Conservation (phyloP, 2,113 vertebrate genomes). For the Xyrauchen texanus region DNA sequence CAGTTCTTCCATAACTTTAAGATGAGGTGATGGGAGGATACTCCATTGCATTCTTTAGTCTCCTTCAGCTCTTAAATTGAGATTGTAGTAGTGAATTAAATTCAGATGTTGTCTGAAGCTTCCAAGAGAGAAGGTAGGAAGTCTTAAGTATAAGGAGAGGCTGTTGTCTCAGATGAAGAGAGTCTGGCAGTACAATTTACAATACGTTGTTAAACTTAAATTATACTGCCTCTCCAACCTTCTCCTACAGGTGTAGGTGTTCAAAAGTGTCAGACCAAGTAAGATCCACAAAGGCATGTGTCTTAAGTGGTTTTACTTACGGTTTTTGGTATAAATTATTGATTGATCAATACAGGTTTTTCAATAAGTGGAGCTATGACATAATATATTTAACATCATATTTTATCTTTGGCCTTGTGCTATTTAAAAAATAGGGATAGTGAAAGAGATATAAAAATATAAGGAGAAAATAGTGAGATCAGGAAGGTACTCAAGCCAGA, state of each 20-base stretch:
- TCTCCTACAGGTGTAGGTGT: slow-evolving; percentile 14
- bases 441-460: no score
- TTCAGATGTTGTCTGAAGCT: slow-evolving; percentile 13
- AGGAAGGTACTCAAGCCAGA: no score
- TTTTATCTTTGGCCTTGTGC: no score
- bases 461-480: no score
- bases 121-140: background rate
- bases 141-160: slow-evolving; percentile 24
- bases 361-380: no score
- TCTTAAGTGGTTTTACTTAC: background rate
- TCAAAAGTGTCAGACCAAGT: slow-evolving; percentile 5
- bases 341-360: background rate
- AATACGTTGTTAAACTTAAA: slow-evolving; percentile 43
- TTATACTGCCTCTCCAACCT: slow-evolving; percentile 14
- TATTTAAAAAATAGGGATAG: no score
- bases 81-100: slow-evolving; percentile 14
- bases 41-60: slow-evolving; percentile 1
- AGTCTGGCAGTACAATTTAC: slow-evolving; percentile 21
- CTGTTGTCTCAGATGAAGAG: slow-evolving; percentile 26
- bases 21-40: slow-evolving; percentile 21
- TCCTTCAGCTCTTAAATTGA: slow-evolving; percentile 25
- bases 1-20: slow-evolving; percentile 21
- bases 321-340: background rate
- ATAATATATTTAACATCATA: no score
- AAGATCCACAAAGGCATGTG: slow-evolving; percentile 6